Base-by-base conservation (phyloP, 2,888 invertebrate species). In the Schrankia costaestrigalis region DNA sequence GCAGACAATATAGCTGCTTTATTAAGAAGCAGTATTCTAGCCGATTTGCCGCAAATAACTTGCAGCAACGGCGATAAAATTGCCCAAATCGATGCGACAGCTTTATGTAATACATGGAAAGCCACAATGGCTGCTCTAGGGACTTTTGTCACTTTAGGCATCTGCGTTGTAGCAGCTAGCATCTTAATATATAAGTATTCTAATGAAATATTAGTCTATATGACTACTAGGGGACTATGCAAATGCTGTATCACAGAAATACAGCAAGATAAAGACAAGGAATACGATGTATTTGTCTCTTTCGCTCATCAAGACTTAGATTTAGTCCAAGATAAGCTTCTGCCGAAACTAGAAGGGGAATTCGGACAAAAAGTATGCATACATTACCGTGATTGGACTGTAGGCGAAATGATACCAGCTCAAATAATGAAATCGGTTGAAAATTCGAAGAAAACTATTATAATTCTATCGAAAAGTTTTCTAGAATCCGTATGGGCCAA, bases 231-330 rank as follows among this genome's bases (percentile, higher is more conserved):
- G 38, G 56, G 18, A 1, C 35, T 42, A 13, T 53, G 24, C 32
- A 58, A 31, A 0, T 54, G 28, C 28, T 44, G 34, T 2, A 26
- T 54, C 0, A 7, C 41, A 0, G 57, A 53, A 2, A 53, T 54
- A 3, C 40, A 48, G 2, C 13, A 41, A 1, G 61, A 58, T 48
- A 46, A 62, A 1, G 58, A 54, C 50, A 55, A 54, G 8, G 19
- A 18, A n/a, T 95, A 92, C 69, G 95, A 96, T 68, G 94, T 94
- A 0, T 96, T 96, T 68, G 86, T 96, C 31, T 94, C 95, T 46
- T 95, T 92, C 67, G 93, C 94, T 0, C 92, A 94, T 60, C 89
- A 91, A 63, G 95, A 96, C 64, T 92, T 93, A 53, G 89, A 90
- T 2, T 93, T 94, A 57, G 91, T 95, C 0, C 78, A 89, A 0